Conservation (phyloP, 2,888 invertebrate species). For the Thera obeliscata region DNA sequence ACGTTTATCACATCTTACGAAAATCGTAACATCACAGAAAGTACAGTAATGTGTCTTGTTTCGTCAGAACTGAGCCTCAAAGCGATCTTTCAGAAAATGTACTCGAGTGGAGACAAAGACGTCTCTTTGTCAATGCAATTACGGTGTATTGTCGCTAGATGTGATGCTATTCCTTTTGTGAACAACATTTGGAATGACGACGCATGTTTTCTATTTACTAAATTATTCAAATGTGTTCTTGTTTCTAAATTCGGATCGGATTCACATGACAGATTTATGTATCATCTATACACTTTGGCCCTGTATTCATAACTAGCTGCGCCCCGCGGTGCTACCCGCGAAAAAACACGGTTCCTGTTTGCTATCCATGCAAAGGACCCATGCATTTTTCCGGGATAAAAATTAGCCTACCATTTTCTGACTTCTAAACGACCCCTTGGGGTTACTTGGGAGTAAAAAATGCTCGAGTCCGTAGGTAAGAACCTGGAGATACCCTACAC, state of each 20-base stretch:
- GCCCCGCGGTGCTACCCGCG: too few species aligned
- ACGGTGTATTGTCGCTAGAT: slow-evolving; percentile 9
- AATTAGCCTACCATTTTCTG: too few species aligned
- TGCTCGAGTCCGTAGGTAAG: too few species aligned
- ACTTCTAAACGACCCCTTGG: too few species aligned
- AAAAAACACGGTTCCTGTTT: too few species aligned
- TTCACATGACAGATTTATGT: too few species aligned
- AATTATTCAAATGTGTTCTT: not conserved
- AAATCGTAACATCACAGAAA: not conserved
- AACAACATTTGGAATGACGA: not conserved
- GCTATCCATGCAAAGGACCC: too few species aligned
- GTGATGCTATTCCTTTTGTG: slow-evolving; percentile 1
- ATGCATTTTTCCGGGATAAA: too few species aligned
- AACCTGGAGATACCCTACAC: too few species aligned
- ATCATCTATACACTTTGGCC: too few species aligned
- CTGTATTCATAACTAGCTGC: too few species aligned
- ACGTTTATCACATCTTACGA: not conserved
- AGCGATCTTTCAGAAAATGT: slow-evolving; percentile 17
- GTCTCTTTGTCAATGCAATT: slow-evolving; percentile 21
- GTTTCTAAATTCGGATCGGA: not conserved
- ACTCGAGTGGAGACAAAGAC: slow-evolving; percentile 22
- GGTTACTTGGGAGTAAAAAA: too few species aligned
- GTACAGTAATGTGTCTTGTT: slow-evolving; percentile 9
- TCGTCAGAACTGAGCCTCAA: slow-evolving; percentile 25
- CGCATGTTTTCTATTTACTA: not conserved